These are phyloP conservation scores for Leucoma salicis DNA, from an alignment of 2,888 invertebrate genomes.

Conservation along the genomic window DNA sequence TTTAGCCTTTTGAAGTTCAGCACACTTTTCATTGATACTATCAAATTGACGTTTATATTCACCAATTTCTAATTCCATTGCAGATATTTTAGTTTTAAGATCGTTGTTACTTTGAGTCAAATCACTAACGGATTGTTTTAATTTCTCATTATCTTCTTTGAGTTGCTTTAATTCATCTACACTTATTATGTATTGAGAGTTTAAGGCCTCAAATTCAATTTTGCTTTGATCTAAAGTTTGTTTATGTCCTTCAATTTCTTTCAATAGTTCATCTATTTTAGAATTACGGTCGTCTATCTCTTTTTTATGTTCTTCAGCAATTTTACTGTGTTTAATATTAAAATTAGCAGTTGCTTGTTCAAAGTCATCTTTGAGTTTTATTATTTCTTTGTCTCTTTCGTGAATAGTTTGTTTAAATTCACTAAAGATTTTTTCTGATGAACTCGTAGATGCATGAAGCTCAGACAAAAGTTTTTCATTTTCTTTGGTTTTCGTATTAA, in stretches of 20 bases:
- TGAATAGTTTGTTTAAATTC: constrained; percentile 76
- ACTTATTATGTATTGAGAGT: constrained; percentile 70
- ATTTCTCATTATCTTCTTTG: constrained; percentile 68
- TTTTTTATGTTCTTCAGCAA: constrained; percentile 76
- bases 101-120: constrained; percentile 60
- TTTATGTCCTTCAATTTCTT: constrained; percentile 74
- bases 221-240: constrained; percentile 70
- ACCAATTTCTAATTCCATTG: constrained; percentile 78
- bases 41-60: constrained; percentile 82
- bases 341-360: constrained; percentile 72
- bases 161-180: constrained; percentile 65
- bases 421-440: constrained; percentile 66
- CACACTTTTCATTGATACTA: constrained; percentile 80
- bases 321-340: constrained; percentile 75
- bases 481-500: constrained; percentile 66
- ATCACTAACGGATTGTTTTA: constrained; percentile 66
- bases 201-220: constrained; percentile 71
- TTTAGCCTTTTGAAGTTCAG: constrained; percentile 80
- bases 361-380: constrained; percentile 75
- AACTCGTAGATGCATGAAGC: constrained; percentile 55
- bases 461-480: constrained; percentile 64
- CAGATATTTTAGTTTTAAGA: constrained; percentile 63
- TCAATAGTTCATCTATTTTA: constrained; percentile 73
- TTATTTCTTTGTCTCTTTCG: constrained; percentile 80
- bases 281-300: constrained; percentile 75